Evolutionary conservation across 1,140 invertebrate species (phyloP).

Genomic region (Drosophila carrolli): DNA sequence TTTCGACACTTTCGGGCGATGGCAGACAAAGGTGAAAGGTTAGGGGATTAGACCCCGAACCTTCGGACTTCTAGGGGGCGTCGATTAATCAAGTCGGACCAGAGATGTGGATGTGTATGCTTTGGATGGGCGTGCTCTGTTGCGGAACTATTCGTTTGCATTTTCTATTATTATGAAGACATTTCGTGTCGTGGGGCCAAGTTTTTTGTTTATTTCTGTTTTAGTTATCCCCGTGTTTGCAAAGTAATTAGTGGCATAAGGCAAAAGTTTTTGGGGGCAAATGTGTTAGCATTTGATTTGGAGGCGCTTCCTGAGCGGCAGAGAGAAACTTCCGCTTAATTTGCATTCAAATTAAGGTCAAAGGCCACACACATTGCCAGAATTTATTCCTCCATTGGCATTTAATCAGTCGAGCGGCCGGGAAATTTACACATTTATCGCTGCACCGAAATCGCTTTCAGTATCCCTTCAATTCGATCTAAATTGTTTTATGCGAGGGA

Average conservation of each 20-base stretch:
- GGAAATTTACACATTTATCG: constrained; percentile 74
- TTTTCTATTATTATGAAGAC: constrained; percentile 78
- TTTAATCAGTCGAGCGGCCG: constrained; percentile 58
- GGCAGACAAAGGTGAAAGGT: constrained; percentile 18
- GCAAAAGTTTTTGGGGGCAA: constrained; percentile 23
- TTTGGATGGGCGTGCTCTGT: constrained; percentile 56
- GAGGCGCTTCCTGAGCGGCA: constrained; percentile 15
- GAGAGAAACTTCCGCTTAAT: constrained; percentile 47
- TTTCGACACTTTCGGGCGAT: constrained; percentile 66
- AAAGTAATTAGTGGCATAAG: constrained; percentile 71
- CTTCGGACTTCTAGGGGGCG: constrained; percentile 29
- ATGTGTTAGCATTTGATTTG: constrained; percentile 56
- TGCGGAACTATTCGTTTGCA: constrained; percentile 57
- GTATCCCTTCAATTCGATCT: constrained; percentile 66
- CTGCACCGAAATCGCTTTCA: constrained; percentile 27
- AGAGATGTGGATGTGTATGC: constrained; percentile 20
- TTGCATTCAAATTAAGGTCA: constrained; percentile 80
- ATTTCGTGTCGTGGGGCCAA: constrained; percentile 67
- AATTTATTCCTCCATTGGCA: constrained; percentile 70
- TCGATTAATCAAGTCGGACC: constrained; percentile 75
- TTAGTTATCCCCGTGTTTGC: constrained; percentile 61
- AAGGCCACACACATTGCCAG: constrained; percentile 35
- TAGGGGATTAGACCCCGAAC: constrained; percentile 4
- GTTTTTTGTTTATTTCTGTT: constrained; percentile 52
- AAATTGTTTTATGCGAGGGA: constrained; percentile 69